These are phyloP conservation scores for Zalophus californianus DNA, from an alignment of 2,797 vertebrate species.

Conservation along the genomic window DNA sequence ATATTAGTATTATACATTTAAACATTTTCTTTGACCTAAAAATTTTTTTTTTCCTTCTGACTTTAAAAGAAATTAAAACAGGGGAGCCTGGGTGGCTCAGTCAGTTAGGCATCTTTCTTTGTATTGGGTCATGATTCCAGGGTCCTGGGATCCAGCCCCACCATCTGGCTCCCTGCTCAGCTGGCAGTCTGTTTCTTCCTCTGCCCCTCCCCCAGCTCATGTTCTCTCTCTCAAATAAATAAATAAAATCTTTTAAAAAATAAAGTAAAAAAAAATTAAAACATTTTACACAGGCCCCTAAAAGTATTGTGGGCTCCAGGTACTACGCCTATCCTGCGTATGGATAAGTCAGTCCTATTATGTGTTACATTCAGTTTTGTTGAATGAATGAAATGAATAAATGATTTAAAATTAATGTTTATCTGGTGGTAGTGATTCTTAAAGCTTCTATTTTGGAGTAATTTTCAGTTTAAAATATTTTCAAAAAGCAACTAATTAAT, in stretches of 20 bases:
- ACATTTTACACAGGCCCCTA: background rate
- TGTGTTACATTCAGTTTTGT: constrained; percentile 7
- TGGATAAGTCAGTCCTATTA: background rate
- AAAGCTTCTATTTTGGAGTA: constrained; percentile 34
- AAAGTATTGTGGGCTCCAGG: background rate
- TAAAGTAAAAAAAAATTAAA: background rate
- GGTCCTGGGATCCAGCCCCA: too few species aligned
- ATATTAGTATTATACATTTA: background rate
- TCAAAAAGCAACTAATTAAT: constrained; percentile 54
- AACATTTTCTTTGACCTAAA: background rate
- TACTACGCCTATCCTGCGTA: background rate
- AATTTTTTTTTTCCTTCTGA: background rate
- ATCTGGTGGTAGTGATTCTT: constrained; percentile 54
- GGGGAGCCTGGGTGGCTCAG: too few species aligned
- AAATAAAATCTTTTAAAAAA: too few species aligned
- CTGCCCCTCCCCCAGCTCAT: too few species aligned
- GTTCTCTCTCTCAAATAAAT: too few species aligned
- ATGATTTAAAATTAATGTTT: constrained; percentile 63
- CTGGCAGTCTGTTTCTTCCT: too few species aligned
- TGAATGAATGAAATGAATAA: constrained; percentile 33
- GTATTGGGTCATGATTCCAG: too few species aligned
- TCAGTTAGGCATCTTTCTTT: too few species aligned
- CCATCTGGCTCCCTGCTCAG: too few species aligned
- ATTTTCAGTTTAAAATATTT: constrained; percentile 54
- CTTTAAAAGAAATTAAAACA: constrained; percentile 1